These are phyloP conservation scores for Stichopus horrens DNA, from an alignment of 53 echinoderm and acorn worm species.

Conservation along the genomic window DNA sequence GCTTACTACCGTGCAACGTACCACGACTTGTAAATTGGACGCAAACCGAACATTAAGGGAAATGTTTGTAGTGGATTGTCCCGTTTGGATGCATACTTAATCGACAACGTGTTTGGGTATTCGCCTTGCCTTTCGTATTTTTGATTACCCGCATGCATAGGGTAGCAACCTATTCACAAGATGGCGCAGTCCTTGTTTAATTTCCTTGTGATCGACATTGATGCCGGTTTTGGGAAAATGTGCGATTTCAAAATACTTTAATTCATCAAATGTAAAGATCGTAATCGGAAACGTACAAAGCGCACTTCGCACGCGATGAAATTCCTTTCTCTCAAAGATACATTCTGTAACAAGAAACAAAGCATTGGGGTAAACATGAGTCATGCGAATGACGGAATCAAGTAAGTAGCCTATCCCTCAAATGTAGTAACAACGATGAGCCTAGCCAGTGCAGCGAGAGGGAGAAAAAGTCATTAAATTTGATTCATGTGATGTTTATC, in stretches of 20 bases:
- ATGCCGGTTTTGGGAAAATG: neutral
- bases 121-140: neutral
- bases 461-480: conserved; percentile 11
- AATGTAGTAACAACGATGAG: neutral
- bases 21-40: too few species aligned
- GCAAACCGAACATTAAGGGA: too few species aligned
- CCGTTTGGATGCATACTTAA: too few species aligned
- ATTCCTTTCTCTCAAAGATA: neutral
- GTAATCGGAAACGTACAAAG: neutral
- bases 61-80: too few species aligned
- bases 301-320: neutral
- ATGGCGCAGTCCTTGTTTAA: conserved; percentile 45
- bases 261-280: neutral
- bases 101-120: neutral
- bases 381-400: conserved; percentile 41
- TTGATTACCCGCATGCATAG: neutral
- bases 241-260: neutral
- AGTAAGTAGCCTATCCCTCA: conserved; percentile 6
- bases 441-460: conserved; percentile 14
- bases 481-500: neutral
- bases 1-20: too few species aligned
- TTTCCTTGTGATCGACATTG: conserved; percentile 26
- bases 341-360: conserved; percentile 16
- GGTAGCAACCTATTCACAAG: conserved; percentile 19
- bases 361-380: conserved; percentile 26